Evolutionary conservation across 1,140 invertebrate genomes (phyloP), one percentile per base, ranked within the genome.

Genomic region (Ostrea denselamellosa): DNA sequence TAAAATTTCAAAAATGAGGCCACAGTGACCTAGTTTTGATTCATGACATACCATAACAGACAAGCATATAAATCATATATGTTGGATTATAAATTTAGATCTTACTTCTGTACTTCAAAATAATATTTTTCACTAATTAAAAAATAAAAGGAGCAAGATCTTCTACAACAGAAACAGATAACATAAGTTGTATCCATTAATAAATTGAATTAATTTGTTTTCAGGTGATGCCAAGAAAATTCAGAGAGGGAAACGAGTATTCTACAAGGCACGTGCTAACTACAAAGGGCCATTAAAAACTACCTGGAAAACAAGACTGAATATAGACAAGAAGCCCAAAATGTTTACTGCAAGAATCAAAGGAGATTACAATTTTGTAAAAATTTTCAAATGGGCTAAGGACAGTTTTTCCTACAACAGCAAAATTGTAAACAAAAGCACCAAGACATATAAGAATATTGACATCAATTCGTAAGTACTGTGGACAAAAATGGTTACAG

Each of bases 341-440:
- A 86, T 83, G 17, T 81, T 91, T 19, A 58, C 85, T 14, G 87
- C 87, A 0, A 89, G 87, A 22, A 8, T 92, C 1, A 87, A 85
- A 10, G 34, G 89, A 7, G 90, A 92, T 68, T 94, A 94, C 90
- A 92, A 87, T 52, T 86, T 92, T 44, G 86, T 85, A 8, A 89
- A 87, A 56, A 82, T 91, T n/a, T 85, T 85, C 19, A 89, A 90
- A 56, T 54, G 85, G 62, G 87, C 86, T 19, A 91, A 90, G 52
- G 90, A 94, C 71, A 90, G 85, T 9, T 86, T 92, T 12, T 88
- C 85, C 19, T 65, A 89, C 84, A 90, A 84, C 56, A 89, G 84
- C 56, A 91, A 91, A 82, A 56, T 92, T 25, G 90, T 87, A 17
- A 89, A 90, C 54, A 90, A 89, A 51, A 90, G 85, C 77, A 90